Percentiles rank a stretch among this genome's conserved stretches.
Conservation (phyloP, 64 coral and sea anemone species). For the Dendronephthya gigantea region DNA sequence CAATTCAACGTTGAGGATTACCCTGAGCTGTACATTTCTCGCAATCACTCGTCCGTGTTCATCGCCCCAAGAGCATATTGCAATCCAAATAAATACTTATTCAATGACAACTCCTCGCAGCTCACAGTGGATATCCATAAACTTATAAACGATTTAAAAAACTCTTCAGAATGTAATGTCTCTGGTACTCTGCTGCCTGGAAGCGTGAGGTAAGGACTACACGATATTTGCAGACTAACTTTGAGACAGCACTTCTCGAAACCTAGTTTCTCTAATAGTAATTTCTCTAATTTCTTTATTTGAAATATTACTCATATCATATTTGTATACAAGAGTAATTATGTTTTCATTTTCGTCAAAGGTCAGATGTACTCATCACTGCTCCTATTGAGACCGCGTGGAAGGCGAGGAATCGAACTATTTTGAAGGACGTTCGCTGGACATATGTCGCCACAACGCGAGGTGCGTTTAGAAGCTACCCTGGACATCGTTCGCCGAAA, state of each 20-base stretch:
- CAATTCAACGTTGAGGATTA: slow-evolving; percentile 58
- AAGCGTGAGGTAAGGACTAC: slow-evolving; percentile 75
- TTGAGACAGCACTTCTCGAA: too few species aligned
- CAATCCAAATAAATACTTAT: slow-evolving; percentile 70
- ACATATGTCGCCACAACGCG: slow-evolving; percentile 79
- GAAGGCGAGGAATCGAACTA: slow-evolving; percentile 50
- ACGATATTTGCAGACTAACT: too few species aligned
- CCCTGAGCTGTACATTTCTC: slow-evolving; percentile 69
- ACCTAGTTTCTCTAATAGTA: too few species aligned
- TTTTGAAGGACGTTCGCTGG: slow-evolving; percentile 89
- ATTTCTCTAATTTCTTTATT: too few species aligned
- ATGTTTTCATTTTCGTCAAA: background rate
- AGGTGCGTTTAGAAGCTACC: slow-evolving; percentile 68
- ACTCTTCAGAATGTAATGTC: slow-evolving; percentile 39
- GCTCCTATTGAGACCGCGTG: slow-evolving; percentile 66
- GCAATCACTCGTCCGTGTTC: slow-evolving; percentile 62
- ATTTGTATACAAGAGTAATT: background rate
- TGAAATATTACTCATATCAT: too few species aligned
- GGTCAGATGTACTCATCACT: slow-evolving; percentile 86
- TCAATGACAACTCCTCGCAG: slow-evolving; percentile 64
- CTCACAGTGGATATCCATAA: slow-evolving; percentile 62
- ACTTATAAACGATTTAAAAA: slow-evolving; percentile 47
- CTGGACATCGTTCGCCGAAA: slow-evolving; percentile 66
- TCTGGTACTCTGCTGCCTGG: slow-evolving; percentile 38
- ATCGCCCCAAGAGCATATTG: slow-evolving; percentile 70